Percentiles rank a stretch among this genome's conserved stretches.
Evolutionary conservation across 2,797 vertebrate species (phyloP).

Genomic region (Myotis pilosus): DNA sequence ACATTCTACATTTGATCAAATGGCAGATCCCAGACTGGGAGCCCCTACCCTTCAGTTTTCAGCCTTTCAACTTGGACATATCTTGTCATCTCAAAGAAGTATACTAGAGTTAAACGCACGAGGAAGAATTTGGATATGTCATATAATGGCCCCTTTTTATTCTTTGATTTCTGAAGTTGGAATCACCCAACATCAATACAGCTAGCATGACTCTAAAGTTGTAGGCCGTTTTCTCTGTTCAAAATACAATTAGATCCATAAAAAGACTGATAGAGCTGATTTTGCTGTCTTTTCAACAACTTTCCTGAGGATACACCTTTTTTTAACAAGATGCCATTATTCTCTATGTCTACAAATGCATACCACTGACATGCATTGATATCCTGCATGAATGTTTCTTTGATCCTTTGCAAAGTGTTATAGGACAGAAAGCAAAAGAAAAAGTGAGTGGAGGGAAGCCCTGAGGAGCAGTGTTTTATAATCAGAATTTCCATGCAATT

Average conservation of each 20-base stretch:
- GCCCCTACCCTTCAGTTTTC: neutral
- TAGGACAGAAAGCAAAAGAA: conserved; percentile 52
- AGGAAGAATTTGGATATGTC: neutral
- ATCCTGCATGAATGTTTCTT: conserved; percentile 25
- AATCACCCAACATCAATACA: conserved; percentile 4
- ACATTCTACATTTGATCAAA: conserved; percentile 33
- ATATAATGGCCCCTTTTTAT: neutral
- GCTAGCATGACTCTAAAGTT: neutral
- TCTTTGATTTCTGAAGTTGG: conserved; percentile 29
- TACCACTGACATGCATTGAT: conserved; percentile 32
- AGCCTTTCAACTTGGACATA: neutral
- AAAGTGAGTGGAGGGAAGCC: conserved; percentile 50
- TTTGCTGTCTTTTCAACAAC: conserved; percentile 30
- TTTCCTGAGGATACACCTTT: conserved; percentile 65
- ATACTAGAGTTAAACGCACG: neutral
- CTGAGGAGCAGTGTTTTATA: conserved; percentile 44
- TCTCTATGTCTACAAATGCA: conserved; percentile 31
- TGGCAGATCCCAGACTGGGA: neutral
- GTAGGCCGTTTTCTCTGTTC: conserved; percentile 40
- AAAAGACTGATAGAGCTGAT: conserved; percentile 48
- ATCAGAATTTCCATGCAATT: conserved; percentile 51
- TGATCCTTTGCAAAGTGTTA: conserved; percentile 65
- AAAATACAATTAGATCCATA: conserved; percentile 16
- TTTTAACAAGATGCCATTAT: conserved; percentile 59
- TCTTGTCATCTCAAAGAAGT: neutral